Evolutionary conservation across 64 coral and sea anemone genomes (phyloP), one percentile per base, ranked within the genome.

Genomic region (Montipora cactus): DNA sequence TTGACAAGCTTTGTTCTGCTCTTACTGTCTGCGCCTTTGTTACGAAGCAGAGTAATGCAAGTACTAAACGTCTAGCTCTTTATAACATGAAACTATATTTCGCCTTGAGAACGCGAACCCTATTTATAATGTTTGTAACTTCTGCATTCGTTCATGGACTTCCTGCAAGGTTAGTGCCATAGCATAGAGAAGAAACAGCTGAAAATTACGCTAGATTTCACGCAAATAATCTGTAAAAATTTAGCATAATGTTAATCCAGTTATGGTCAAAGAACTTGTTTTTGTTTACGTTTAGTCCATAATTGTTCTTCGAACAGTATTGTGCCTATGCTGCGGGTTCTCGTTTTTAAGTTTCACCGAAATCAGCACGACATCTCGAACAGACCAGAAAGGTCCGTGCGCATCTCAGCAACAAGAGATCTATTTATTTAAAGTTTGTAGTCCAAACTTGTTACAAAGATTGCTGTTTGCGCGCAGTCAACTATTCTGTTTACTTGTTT

Each of bases 361-460:
- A 46, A 72, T 70, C 82, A 86, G 82, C 82, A 50, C 15, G 82
- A 21, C 62, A 18, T 44, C 44, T 47, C 81, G 23, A 66, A 16
- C 46, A n/a, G 66, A 86, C 82, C 45, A 72, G 61, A 70, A 50
- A 49, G 18, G 46, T 86, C 37, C 64, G 46, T 48, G 66, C 4
- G 18, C 49, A 71, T 50, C 18, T 50, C 18, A 47, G 72, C 50
- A 71, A 72, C 82, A 72, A 86, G 12, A 7, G 7, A 16, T 4
- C 5, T 86, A 83, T 50, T 70, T 52, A 49, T 16, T 23, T 86
- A n/a, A 49, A 50, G 82, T 86, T 86, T 86, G 82, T 71, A 86
- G 28, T 64, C 23, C 14, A 11, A 68, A 68, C 37, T 47, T n/a
- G 16, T 48, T 71, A 23, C 16, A 71, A 71, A 20, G 21, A 71